Evolutionary conservation across 2,888 invertebrate species (phyloP), one percentile per base, ranked within the genome.

Genomic region (Calliscelio sp.): DNA sequence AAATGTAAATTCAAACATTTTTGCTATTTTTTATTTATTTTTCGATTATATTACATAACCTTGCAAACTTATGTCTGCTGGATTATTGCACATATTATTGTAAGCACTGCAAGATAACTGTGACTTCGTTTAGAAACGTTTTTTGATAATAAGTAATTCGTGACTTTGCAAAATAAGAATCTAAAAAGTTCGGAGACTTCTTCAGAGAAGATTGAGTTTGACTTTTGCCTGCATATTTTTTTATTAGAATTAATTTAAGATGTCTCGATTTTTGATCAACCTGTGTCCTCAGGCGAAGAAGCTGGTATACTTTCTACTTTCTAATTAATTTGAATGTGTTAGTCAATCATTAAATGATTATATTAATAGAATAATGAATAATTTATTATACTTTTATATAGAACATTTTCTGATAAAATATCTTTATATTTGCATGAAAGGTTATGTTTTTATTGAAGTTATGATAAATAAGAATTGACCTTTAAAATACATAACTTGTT

Each of bases 201-300:
- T 44, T 16, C 2, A 4, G 10, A 44, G 16, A 2, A 38, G n/a
- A n/a, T n/a, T n/a, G n/a, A n/a, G n/a, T n/a, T n/a, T n/a, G n/a
- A n/a, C n/a, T n/a, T n/a, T n/a, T n/a, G n/a, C n/a, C n/a, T n/a
- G n/a, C n/a, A n/a, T n/a, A n/a, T n/a, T n/a, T n/a, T n/a, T n/a
- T 53, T 3, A 25, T 25, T 53, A 25, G 7, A 25, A 53, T 5
- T 53, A 4, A n/a, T 2, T 53, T 25, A 22, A 49, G 10, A 53
- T 53, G 51, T 53, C 51, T 53, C 51, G 51, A 85, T 86, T 90
- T 25, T 75, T 92, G 14, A 73, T 82, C 38, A 89, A 87, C 85
- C 61, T 91, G 18, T 87, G 87, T 63, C 88, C 90, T 28, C 89
- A 87, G 68, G 85, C 86, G 28, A 87, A 84, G 65, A 90, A 87